Base-by-base conservation (phyloP, 2,888 invertebrate genomes). In the Colostygia pectinataria region DNA sequence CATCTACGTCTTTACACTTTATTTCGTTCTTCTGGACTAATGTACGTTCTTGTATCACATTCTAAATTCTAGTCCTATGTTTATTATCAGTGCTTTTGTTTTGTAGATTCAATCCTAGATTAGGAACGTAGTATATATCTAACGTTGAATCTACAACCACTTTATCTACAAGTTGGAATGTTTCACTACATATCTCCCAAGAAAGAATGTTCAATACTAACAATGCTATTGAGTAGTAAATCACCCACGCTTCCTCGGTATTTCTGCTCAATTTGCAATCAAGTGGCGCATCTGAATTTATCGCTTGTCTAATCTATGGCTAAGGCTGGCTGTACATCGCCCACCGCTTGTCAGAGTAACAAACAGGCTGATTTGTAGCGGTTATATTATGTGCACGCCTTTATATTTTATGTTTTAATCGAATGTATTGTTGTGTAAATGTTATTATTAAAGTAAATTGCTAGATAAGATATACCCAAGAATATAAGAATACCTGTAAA, bases 351-450 rank as follows among this genome's bases (percentile, higher is more conserved):
- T 67, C 65, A 64, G 46, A 12, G 44, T 48, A 51, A 59, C 55
- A 61, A 63, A 66, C 65, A 63, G 59, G 52, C 63, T 66, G 55
- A 56, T 59, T 53, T 63, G 61, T 54, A 57, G 48, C 53, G 54
- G 57, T 13, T 36, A 24, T 36, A 36, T 61, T 61, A 61, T 66
- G 66, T 65, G 65, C 28, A 63, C 61, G 68, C 54, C 61, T 48
- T 53, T 46, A 10, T 31, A 15, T 41, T 45, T 48, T 51, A 59
- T 57, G 50, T 44, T 34, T 48, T 52, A 42, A 55, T 53, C 33
- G 31, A 36, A 27, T 24, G 43, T 10, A 50, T 40, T 36, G 34
- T 42, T 31, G 44, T 36, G 31, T 9, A 13, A 39, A 25, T 45
- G 24, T 10, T 14, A 15, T 14, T 29, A 33, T 7, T 38, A 7